These are phyloP conservation scores for Athetis lepigone DNA, from an alignment of 2,888 invertebrate species.

Conservation along the genomic window DNA sequence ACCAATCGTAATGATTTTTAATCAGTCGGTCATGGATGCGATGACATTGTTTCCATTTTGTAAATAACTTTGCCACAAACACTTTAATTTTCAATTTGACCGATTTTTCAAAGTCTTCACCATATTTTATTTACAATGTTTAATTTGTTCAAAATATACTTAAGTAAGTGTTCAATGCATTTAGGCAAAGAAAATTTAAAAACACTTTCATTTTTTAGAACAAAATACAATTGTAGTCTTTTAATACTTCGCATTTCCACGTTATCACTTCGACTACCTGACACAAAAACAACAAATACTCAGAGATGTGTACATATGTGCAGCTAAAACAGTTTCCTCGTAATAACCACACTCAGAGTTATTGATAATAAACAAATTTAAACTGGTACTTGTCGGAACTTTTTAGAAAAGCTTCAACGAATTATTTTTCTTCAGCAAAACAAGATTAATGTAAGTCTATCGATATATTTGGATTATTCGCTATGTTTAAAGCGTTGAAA, in stretches of 20 bases:
- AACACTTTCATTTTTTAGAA: slow-evolving; percentile 9
- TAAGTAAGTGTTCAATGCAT: slow-evolving; percentile 3
- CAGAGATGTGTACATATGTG: slow-evolving; percentile 19
- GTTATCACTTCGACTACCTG: slow-evolving; percentile 15
- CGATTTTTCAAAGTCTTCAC: slow-evolving; percentile 12
- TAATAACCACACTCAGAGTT: slow-evolving; percentile 19
- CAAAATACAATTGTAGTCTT: slow-evolving; percentile 7
- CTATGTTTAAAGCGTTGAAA: slow-evolving; percentile 1
- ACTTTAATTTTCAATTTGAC: slow-evolving; percentile 15
- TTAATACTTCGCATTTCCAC: slow-evolving; percentile 12
- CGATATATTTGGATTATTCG: slow-evolving; percentile 12
- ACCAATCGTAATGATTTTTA: slow-evolving; percentile 19
- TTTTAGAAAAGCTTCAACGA: slow-evolving; percentile 4
- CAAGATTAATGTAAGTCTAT: slow-evolving; percentile 6
- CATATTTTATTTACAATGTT: slow-evolving; percentile 9
- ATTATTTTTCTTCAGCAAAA: slow-evolving; percentile 13
- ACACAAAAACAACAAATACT: slow-evolving; percentile 25
- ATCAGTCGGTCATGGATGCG: slow-evolving; percentile 10
- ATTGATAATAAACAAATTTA: slow-evolving; percentile 8
- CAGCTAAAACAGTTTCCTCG: slow-evolving; percentile 11
- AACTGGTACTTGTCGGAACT: slow-evolving; percentile 12
- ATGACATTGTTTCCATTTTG: slow-evolving; percentile 27
- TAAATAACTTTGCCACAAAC: slow-evolving; percentile 30
- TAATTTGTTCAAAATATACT: slow-evolving; percentile 18
- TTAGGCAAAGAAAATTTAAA: slow-evolving; percentile 1